Evolutionary conservation across 2,888 invertebrate species (phyloP), one percentile per base, ranked within the genome.

Genomic region (Lycocerus yunnanus): DNA sequence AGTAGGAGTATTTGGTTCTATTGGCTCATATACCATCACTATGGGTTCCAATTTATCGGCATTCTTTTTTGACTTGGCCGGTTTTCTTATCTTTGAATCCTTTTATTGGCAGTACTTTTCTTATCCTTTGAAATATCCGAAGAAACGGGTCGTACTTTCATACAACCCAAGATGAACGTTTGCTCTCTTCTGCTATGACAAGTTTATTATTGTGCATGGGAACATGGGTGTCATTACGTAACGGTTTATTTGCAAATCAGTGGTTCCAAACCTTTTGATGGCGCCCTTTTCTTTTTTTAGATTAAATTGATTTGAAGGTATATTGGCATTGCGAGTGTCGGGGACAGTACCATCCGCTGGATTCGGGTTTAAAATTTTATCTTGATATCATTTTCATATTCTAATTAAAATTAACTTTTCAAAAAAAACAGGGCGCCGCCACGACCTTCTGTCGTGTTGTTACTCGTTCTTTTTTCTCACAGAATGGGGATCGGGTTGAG

Each of bases 11-110:
- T 43, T 43, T 10, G 74, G 74, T 59, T 72, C 20, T 14, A 75
- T 75, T 2, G 74, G 74, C 61, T 75, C 74, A 24, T 75, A 75
- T 3, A 75, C 71, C 66, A 75, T 65, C n/a, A 75, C 74, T 66
- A 75, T 58, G n/a, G 74, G 74, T 16, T 75, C 74, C 14, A 75
- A 60, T 43, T 66, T 66, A 58, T 58, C 15, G 4, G 14, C 11
- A 15, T 24, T 69, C n/a, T 27, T 24, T 27, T 63, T 61, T 27
- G 21, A 60, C 24, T 18, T 65, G 6, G 2, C 3, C 14, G 21
- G 10, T 65, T n/a, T 43, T 43, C 18, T 65, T 21, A 20, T 65
- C 21, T 65, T 18, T 6, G 21, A 20, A 65, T 65, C 21, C 3
- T 3, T 18, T 65, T 21, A 20, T 0, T 14, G 9, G 8, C 15